Evolutionary conservation across 1,140 invertebrate genomes (phyloP).

Genomic region (Pseudomyrmex flavicornis): DNA sequence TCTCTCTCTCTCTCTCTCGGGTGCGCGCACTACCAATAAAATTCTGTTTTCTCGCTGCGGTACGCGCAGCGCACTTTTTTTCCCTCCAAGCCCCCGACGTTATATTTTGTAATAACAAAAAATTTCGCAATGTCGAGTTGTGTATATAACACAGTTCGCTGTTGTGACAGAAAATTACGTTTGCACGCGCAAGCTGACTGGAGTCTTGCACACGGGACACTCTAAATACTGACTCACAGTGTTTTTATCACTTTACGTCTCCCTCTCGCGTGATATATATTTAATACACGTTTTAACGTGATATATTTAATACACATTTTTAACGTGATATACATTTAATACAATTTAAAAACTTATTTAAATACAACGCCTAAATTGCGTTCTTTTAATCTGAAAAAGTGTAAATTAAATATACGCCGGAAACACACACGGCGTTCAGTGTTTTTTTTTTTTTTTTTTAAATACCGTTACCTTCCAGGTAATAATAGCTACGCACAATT

Average conservation of each 20-base stretch:
- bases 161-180: conserved; percentile 55
- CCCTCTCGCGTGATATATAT: conserved; percentile 2
- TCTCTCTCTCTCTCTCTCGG: neutral
- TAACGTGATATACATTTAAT: neutral
- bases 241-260: conserved; percentile 40
- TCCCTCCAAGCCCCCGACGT: neutral
- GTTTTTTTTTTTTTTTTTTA: too few species aligned
- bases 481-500: neutral
- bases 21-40: conserved; percentile 44
- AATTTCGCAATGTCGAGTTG: conserved; percentile 42
- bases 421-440: neutral
- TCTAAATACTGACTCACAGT: conserved; percentile 37
- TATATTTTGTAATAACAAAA: conserved; percentile 62
- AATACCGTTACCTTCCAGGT: too few species aligned
- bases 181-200: conserved; percentile 33
- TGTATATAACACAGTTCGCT: conserved; percentile 42
- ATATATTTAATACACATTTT: neutral
- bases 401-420: neutral
- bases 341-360: too few species aligned
- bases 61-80: conserved; percentile 15
- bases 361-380: neutral
- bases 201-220: neutral
- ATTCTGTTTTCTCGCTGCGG: conserved; percentile 34
- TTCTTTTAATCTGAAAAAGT: neutral
- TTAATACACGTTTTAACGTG: neutral